Base-by-base conservation (phyloP, 1,140 invertebrate genomes). In the Mesaphorura yosii region DNA sequence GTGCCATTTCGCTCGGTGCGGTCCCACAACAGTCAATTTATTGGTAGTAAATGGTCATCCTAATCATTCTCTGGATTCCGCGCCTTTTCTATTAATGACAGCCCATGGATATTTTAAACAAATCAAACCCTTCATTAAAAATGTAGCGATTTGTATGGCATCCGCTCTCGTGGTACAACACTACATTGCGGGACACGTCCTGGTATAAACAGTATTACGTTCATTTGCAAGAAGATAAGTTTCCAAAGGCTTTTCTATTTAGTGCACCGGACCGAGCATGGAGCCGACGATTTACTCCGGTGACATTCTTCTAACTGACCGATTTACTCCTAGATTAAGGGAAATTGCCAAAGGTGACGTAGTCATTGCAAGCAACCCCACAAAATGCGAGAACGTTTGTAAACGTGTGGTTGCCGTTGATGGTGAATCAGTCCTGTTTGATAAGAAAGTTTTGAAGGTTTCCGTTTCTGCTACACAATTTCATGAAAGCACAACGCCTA, bases 201-300 rank as follows among this genome's bases (percentile, higher is more conserved):
- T 34, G n/a, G 31, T 34, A 34, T 10, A n/a, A 10, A 10, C n/a
- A 10, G n/a, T 34, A 34, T 34, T 10, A 10, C n/a, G 10, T 10
- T 34, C 10, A 10, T 34, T 34, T n/a, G 10, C 31, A 34, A n/a
- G n/a, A 34, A 34, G n/a, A 34, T n/a, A 34, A 34, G 31, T 34
- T 34, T 34, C n/a, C 10, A 34, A 34, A 34, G n/a, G 31, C 10
- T 10, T 53, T 64, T 65, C 59, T 60, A 68, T 74, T 52, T 66
- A 88, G 84, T 90, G 86, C 69, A 76, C 75, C 37, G 88, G 88
- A 39, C 83, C 86, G 23, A 91, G 87, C 1, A 92, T 92, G 89
- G 81, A 91, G 66, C 89, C 89, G 23, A 89, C 87, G 2, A 76
- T 94, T 39, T 73, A 77, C 57, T 78, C 80, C n/a, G 22, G 29